Evolutionary conservation across 2,113 vertebrate species (phyloP).

Genomic region (Syngnathoides biaculeatus): DNA sequence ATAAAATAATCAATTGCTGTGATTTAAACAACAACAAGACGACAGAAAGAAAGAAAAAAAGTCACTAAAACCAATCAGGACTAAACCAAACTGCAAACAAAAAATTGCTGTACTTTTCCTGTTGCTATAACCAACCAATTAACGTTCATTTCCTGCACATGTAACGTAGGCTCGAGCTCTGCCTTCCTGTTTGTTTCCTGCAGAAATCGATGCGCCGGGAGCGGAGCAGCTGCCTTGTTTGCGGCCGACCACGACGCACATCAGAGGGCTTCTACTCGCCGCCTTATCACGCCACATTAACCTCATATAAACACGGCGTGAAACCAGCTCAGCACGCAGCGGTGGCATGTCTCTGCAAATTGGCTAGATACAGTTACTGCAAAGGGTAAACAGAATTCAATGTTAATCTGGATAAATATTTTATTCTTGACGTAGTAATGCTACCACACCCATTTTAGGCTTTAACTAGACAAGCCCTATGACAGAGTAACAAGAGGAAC

Average conservation of each 20-base stretch:
- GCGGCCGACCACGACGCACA: slow-evolving; percentile 46
- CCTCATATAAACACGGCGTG: slow-evolving; percentile 47
- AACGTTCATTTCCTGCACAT: slow-evolving; percentile 61
- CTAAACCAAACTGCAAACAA: slow-evolving; percentile 48
- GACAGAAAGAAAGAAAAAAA: background rate
- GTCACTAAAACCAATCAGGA: background rate
- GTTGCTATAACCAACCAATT: slow-evolving; percentile 62
- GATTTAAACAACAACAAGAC: background rate
- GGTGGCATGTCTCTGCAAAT: slow-evolving; percentile 8
- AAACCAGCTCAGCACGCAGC: slow-evolving; percentile 29
- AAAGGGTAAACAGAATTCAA: background rate
- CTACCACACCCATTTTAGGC: slow-evolving; percentile 46
- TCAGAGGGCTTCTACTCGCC: slow-evolving; percentile 42
- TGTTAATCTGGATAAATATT: slow-evolving; percentile 59
- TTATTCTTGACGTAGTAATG: slow-evolving; percentile 54
- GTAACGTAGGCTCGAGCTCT: slow-evolving; percentile 25
- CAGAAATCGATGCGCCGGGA: slow-evolving; percentile 1
- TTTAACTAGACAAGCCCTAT: no score
- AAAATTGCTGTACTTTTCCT: slow-evolving; percentile 52
- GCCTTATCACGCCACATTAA: slow-evolving; percentile 54
- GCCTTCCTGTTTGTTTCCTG: slow-evolving; percentile 58
- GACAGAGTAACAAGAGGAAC: no score
- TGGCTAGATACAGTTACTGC: background rate
- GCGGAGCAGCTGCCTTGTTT: slow-evolving; percentile 31
- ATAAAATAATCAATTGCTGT: background rate